Conservation (phyloP, 2,797 vertebrate genomes). For the Poeciliopsis paucimaculata region DNA sequence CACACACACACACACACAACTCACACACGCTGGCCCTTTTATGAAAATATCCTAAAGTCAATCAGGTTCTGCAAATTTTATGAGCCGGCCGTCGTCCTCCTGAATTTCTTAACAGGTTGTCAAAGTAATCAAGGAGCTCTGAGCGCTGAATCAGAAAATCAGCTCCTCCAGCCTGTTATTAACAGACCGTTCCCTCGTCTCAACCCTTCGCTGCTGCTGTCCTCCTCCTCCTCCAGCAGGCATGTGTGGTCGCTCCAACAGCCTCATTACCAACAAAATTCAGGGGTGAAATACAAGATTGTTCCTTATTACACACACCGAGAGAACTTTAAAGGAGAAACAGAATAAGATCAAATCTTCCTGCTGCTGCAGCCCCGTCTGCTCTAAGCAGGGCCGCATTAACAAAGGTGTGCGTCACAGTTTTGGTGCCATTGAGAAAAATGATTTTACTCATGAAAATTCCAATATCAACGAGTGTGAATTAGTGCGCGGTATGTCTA, state of each 20-base stretch:
- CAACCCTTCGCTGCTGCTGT: slow-evolving; percentile 24
- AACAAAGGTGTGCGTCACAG: no score
- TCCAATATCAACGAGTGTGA: no score
- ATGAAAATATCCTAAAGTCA: slow-evolving; percentile 93
- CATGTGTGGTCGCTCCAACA: slow-evolving; percentile 11
- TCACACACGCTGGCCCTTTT: slow-evolving; percentile 77
- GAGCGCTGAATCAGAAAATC: slow-evolving; percentile 89
- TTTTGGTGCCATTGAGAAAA: no score
- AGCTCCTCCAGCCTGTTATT: slow-evolving; percentile 45
- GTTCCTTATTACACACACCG: slow-evolving; percentile 18
- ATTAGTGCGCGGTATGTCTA: no score
- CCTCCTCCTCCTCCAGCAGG: slow-evolving; percentile 12
- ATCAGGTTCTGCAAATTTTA: slow-evolving; percentile 96
- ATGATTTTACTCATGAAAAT: no score
- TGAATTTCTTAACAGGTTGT: slow-evolving; percentile 91
- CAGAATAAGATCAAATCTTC: not conserved
- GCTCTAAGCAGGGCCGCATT: no score
- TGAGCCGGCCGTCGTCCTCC: slow-evolving; percentile 88
- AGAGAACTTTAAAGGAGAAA: slow-evolving; percentile 13
- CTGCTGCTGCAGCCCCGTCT: no score
- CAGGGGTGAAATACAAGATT: slow-evolving; percentile 27
- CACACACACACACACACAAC: not conserved
- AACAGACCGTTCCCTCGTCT: slow-evolving; percentile 35
- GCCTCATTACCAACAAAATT: slow-evolving; percentile 41
- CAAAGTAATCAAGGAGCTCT: slow-evolving; percentile 89